A percentile compares a stretch with the other conserved stretches of the same genome.
These are phyloP conservation scores for Hoplodrina ambigua DNA, from an alignment of 2,888 invertebrate genomes.

Conservation along the genomic window DNA sequence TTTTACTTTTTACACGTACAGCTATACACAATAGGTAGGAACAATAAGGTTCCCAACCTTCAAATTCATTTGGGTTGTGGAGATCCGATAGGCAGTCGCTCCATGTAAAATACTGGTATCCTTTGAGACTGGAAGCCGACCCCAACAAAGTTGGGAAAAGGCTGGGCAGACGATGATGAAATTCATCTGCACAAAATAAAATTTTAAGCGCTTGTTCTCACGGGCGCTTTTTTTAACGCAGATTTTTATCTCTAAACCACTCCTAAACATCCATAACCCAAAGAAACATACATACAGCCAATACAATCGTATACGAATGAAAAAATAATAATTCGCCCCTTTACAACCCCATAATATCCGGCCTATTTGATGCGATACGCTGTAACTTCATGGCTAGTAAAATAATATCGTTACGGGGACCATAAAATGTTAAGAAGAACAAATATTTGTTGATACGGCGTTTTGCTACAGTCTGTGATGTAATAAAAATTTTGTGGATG, in stretches of 20 bases:
- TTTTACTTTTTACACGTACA: too few species aligned
- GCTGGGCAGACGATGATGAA: too few species aligned
- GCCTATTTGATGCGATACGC: conserved; percentile 44
- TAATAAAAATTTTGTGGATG: conserved; percentile 58
- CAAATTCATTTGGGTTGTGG: too few species aligned
- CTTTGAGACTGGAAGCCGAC: too few species aligned
- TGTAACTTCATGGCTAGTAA: conserved; percentile 65
- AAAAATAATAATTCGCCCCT: conserved; percentile 65
- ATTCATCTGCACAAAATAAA: conserved; percentile 8
- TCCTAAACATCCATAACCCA: conserved; percentile 22
- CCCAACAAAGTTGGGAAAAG: too few species aligned
- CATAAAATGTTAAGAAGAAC: conserved; percentile 70
- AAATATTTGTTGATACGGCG: conserved; percentile 74
- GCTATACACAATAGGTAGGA: too few species aligned
- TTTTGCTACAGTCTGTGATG: conserved; percentile 63
- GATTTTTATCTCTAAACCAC: not conserved
- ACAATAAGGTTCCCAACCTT: too few species aligned
- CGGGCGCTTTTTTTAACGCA: not conserved
- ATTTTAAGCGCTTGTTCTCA: not conserved
- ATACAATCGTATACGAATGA: conserved; percentile 46
- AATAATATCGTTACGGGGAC: conserved; percentile 70
- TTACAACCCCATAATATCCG: conserved; percentile 63
- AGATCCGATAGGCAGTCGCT: too few species aligned
- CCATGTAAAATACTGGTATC: too few species aligned
- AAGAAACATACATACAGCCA: conserved; percentile 23